Percentiles rank a stretch among this genome's conserved stretches.
Evolutionary conservation across 2,888 invertebrate genomes (phyloP).

Genomic region (Villa cingulata): DNA sequence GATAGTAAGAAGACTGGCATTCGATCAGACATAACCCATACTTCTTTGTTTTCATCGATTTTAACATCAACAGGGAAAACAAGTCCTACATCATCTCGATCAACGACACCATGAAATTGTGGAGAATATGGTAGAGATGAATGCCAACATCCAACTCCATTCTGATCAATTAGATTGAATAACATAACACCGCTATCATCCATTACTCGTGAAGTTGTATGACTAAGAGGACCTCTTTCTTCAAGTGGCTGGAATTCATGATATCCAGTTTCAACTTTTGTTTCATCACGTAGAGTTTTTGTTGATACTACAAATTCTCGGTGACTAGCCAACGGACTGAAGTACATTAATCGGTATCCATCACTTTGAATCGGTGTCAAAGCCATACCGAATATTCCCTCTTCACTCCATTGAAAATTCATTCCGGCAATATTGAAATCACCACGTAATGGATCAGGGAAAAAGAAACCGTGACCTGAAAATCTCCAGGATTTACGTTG

Average conservation of each 20-base stretch:
- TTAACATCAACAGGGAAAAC: conserved; percentile 71
- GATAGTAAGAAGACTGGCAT: conserved; percentile 66
- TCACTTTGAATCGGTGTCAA: conserved; percentile 51
- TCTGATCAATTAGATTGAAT: conserved; percentile 65
- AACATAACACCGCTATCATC: conserved; percentile 61
- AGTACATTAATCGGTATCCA: conserved; percentile 59
- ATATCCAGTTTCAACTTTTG: conserved; percentile 52
- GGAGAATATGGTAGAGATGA: conserved; percentile 49
- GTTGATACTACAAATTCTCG: conserved; percentile 71
- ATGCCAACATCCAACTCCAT: conserved; percentile 75
- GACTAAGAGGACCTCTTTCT: conserved; percentile 51
- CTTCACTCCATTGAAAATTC: conserved; percentile 75
- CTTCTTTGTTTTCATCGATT: conserved; percentile 52
- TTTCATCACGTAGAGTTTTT: conserved; percentile 52
- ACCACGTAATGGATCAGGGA: conserved; percentile 66
- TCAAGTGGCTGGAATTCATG: conserved; percentile 50
- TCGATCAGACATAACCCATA: conserved; percentile 71
- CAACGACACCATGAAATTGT: conserved; percentile 53
- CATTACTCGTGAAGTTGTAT: conserved; percentile 61
- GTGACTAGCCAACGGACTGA: conserved; percentile 65
- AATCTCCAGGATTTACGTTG: conserved; percentile 68
- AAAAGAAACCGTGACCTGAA: conserved; percentile 58
- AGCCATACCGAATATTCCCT: conserved; percentile 68
- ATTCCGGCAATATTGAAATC: conserved; percentile 67
- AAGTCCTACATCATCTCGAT: conserved; percentile 59